Evolutionary conservation across 2,113 vertebrate species (phyloP).

Genomic region (Nettapus auritus): DNA sequence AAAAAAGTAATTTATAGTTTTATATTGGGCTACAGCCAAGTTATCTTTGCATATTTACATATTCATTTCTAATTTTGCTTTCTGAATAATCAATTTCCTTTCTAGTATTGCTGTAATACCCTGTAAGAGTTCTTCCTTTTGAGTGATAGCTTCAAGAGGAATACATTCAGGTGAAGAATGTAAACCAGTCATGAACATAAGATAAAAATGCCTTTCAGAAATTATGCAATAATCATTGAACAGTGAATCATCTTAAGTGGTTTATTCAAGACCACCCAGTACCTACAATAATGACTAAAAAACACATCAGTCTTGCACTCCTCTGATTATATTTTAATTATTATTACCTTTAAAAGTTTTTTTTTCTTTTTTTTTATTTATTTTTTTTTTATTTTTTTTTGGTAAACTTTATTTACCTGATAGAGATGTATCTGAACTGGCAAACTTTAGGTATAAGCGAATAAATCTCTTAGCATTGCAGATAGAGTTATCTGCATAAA

Average conservation of each 20-base stretch:
- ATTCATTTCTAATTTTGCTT: not conserved
- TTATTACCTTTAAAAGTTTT: not conserved
- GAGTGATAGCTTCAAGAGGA: not conserved
- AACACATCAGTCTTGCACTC: not conserved
- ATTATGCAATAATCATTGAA: not conserved
- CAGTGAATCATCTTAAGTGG: not conserved
- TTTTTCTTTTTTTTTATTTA: too few relatives aligned
- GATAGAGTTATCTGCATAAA: not conserved
- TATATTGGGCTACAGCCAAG: not conserved
- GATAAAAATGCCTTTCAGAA: constrained; percentile 17
- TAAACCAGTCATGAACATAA: not conserved
- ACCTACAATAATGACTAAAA: not conserved
- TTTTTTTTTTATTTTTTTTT: not conserved
- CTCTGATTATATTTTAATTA: not conserved
- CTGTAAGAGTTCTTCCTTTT: not conserved
- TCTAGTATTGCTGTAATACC: not conserved
- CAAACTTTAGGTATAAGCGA: not conserved
- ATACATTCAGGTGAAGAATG: not conserved
- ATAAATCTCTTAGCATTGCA: not conserved
- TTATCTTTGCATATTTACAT: not conserved
- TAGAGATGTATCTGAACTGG: not conserved
- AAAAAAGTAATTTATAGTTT: not conserved
- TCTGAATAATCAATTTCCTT: not conserved
- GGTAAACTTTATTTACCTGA: not conserved
- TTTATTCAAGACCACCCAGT: not conserved